These are phyloP conservation scores for Mesodorylaimus sp. DNA, from an alignment of 2,888 invertebrate genomes.

Conservation along the genomic window DNA sequence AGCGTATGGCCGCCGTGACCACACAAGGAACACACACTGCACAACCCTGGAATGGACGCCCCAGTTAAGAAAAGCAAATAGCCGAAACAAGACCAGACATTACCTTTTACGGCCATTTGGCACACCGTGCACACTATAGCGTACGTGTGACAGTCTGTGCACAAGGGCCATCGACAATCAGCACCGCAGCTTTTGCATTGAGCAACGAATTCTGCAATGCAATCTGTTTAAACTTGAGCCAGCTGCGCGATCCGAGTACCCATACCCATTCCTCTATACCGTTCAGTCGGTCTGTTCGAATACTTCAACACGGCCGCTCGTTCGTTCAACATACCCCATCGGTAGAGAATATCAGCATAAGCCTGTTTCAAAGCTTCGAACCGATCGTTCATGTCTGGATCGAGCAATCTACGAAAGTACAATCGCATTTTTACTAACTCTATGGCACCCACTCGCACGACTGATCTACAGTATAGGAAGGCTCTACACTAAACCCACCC, in stretches of 20 bases:
- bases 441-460: too few species aligned
- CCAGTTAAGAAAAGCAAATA: too few species aligned
- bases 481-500: too few species aligned
- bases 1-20: conserved; percentile 84
- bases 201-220: too few species aligned
- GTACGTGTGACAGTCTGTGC: too few species aligned
- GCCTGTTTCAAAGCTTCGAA: conserved; percentile 67
- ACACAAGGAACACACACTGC: conserved; percentile 92
- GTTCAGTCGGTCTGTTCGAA: background rate
- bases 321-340: conserved; percentile 60
- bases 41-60: conserved; percentile 58
- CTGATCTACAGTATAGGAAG: too few species aligned
- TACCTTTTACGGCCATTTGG: too few species aligned
- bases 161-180: too few species aligned
- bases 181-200: too few species aligned
- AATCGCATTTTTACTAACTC: too few species aligned
- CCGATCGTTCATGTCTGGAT: conserved; percentile 39
- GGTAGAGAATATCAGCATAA: conserved; percentile 70
- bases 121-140: too few species aligned
- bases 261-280: background rate
- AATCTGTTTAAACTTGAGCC: background rate
- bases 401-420: conserved; percentile 30
- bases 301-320: conserved; percentile 38
- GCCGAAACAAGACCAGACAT: too few species aligned
- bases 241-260: background rate